Evolutionary conservation across 2,113 vertebrate genomes (phyloP).

Genomic region (Pagrus major): DNA sequence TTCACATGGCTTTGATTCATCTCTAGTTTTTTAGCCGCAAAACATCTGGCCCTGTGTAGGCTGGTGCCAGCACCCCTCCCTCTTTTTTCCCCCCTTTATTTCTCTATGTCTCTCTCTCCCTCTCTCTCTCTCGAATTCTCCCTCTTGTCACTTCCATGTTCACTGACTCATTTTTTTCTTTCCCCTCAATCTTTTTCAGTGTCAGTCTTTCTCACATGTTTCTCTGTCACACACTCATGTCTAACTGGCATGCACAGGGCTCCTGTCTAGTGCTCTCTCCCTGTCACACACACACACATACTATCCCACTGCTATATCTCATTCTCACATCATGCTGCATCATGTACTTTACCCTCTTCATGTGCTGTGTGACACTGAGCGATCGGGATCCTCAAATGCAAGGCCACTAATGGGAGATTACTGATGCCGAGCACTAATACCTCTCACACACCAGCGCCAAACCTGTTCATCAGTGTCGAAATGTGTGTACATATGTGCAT

Average conservation of each 20-base stretch:
- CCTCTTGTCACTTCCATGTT: slow-evolving; percentile 75
- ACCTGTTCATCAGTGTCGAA: slow-evolving; percentile 52
- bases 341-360: slow-evolving; percentile 54
- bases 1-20: slow-evolving; percentile 86
- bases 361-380: slow-evolving; percentile 61
- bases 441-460: slow-evolving; percentile 64
- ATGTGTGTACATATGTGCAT: slow-evolving; percentile 7
- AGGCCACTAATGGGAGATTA: slow-evolving; percentile 77
- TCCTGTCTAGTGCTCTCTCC: slow-evolving; percentile 14
- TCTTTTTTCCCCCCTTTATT: slow-evolving; percentile 44
- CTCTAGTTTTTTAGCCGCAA: slow-evolving; percentile 84
- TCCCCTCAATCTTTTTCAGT: slow-evolving; percentile 69
- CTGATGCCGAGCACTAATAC: slow-evolving; percentile 67
- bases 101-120: slow-evolving; percentile 51
- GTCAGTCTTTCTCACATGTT: slow-evolving; percentile 65
- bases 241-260: slow-evolving; percentile 41
- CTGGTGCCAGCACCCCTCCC: slow-evolving; percentile 79
- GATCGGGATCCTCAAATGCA: slow-evolving; percentile 67
- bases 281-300: neutral
- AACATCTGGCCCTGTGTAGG: slow-evolving; percentile 83
- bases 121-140: slow-evolving; percentile 59
- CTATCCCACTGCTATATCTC: slow-evolving; percentile 3
- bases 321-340: slow-evolving; percentile 55
- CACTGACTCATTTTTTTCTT: slow-evolving; percentile 65
- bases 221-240: slow-evolving; percentile 59